These are phyloP conservation scores for Mesorhabditis spiculigera DNA, from an alignment of 2,888 invertebrate species.

Conservation along the genomic window DNA sequence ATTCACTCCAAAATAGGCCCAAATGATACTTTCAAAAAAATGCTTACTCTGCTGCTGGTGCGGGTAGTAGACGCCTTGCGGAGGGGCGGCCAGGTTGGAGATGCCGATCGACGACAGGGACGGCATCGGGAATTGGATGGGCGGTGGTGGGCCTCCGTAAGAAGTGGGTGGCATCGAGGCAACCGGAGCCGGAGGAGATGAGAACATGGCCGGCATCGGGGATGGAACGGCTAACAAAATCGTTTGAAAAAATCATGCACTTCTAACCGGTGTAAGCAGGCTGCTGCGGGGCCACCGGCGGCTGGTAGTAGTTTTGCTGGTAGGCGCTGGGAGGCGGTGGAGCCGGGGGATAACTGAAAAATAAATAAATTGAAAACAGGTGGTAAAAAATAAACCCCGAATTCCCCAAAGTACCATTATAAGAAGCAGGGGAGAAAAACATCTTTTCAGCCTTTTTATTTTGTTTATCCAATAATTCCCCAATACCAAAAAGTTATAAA, in stretches of 20 bases:
- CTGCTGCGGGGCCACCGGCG: slow-evolving; percentile 7
- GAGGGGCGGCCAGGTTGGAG: slow-evolving; percentile 44
- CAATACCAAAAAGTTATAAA: no score
- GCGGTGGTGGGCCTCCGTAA: slow-evolving; percentile 21
- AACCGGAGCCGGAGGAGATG: slow-evolving; percentile 13
- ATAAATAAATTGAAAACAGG: no score
- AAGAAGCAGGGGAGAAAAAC: no score
- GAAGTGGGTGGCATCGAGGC: slow-evolving; percentile 13
- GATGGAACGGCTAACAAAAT: slow-evolving; percentile 24
- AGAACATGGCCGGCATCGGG: slow-evolving; percentile 26
- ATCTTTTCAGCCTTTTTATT: no score
- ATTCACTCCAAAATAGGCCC: no score
- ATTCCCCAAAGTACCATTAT: no score
- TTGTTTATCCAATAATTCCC: no score
- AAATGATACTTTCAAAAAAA: no score
- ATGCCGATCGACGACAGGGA: slow-evolving; percentile 56
- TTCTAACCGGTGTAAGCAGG: background rate
- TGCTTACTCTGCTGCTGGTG: background rate
- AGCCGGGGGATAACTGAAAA: slow-evolving; percentile 2
- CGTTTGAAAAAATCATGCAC: background rate
- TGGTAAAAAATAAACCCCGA: no score
- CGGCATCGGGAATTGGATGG: slow-evolving; percentile 55
- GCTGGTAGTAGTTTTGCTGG: slow-evolving; percentile 15
- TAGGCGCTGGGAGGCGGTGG: slow-evolving; percentile 7
- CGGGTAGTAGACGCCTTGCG: slow-evolving; percentile 17